phyloP scores from a whole-genome alignment of 1,140 invertebrate species.

The Drosophila athabasca region DNA sequence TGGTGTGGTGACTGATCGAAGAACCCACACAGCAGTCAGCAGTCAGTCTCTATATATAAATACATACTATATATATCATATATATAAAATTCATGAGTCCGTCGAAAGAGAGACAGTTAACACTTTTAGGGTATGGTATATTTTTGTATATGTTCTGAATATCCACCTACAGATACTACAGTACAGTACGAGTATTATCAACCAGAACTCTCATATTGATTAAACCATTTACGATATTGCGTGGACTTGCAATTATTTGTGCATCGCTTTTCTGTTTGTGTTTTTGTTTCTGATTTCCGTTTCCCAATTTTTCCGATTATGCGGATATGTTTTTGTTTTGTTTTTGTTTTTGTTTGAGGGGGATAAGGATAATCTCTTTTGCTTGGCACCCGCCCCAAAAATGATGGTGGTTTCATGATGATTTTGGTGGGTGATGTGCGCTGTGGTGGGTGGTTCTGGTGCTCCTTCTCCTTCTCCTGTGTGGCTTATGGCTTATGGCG shows the following conservation, averaged over 20 bases:
- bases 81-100: conserved; percentile 17
- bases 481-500: neutral
- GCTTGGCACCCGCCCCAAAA: conserved; percentile 30
- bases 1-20: conserved; percentile 14
- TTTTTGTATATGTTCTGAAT: conserved; percentile 2
- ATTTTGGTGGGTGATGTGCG: conserved; percentile 17
- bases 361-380: neutral
- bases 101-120: no score
- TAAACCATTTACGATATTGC: conserved; percentile 18
- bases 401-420: conserved; percentile 21
- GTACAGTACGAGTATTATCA: conserved; percentile 8
- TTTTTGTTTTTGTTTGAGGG: neutral
- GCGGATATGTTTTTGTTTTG: conserved; percentile 24
- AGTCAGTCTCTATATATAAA: conserved; percentile 28
- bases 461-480: neutral
- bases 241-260: conserved; percentile 19
- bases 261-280: conserved; percentile 7
- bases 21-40: conserved; percentile 19
- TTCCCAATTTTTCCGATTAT: neutral
- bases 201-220: conserved; percentile 8
- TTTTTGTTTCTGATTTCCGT: neutral
- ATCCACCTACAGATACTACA: conserved; percentile 13
- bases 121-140: conserved; percentile 3
- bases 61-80: conserved; percentile 6
- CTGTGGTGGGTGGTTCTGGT: conserved; percentile 20